Evolutionary conservation across 2,797 vertebrate species (phyloP).

Genomic region (Orestias chungarensis): DNA sequence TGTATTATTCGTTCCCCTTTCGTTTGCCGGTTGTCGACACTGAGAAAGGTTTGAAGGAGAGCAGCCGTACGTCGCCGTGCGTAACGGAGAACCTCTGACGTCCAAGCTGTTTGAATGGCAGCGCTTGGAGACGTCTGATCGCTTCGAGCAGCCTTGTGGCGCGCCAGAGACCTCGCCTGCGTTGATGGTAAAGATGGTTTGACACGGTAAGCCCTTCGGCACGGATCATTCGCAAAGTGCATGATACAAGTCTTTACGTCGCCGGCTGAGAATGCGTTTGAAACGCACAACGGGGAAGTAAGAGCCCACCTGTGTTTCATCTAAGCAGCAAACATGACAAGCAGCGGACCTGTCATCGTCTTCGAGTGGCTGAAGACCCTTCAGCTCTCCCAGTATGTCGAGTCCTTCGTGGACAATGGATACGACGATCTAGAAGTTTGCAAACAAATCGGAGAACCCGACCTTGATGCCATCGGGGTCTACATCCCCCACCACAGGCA

Average conservation of each 20-base stretch:
- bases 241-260: conserved; percentile 19
- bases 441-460: conserved; percentile 97
- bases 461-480: conserved; percentile 97
- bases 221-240: conserved; percentile 33
- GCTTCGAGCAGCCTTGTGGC: conserved; percentile 13
- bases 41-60: conserved; percentile 13
- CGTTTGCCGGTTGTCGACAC: not conserved
- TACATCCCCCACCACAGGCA: conserved; percentile 89
- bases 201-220: conserved; percentile 7
- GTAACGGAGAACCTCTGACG: conserved; percentile 35
- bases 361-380: conserved; percentile 97
- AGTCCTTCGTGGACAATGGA: conserved; percentile 96
- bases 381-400: conserved; percentile 92
- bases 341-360: conserved; percentile 90
- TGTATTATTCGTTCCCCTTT: conserved; percentile 28
- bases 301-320: conserved; percentile 37
- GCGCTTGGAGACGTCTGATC: conserved; percentile 6
- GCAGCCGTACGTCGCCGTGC: conserved; percentile 22
- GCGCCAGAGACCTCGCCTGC: conserved; percentile 12
- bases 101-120: conserved; percentile 38
- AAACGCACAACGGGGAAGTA: conserved; percentile 57
- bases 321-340: conserved; percentile 80
- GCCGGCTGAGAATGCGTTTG: conserved; percentile 54
- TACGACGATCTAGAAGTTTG: conserved; percentile 99
- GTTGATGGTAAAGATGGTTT: conserved; percentile 1